These are phyloP conservation scores for Aldrovandia affinis DNA, from an alignment of 2,797 vertebrate species.

Conservation along the genomic window DNA sequence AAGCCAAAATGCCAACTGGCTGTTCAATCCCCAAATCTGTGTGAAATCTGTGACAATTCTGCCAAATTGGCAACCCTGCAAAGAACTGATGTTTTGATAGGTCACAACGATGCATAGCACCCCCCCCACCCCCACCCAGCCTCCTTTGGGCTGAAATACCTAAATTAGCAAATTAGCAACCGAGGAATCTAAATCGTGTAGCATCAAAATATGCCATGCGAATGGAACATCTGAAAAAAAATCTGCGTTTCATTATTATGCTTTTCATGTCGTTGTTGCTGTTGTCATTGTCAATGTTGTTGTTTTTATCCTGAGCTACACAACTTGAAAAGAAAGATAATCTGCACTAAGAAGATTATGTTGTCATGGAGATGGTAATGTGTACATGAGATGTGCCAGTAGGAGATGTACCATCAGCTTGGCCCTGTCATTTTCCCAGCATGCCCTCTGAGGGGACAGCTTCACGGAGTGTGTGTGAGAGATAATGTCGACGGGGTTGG, in stretches of 20 bases:
- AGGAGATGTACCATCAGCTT: not conserved
- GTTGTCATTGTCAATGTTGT: not conserved
- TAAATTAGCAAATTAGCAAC: not conserved
- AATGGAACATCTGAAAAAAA: not conserved
- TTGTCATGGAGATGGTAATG: constrained; percentile 5
- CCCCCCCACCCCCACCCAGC: not conserved
- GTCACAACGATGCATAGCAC: not conserved
- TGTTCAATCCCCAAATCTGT: not conserved
- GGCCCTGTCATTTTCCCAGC: constrained; percentile 16
- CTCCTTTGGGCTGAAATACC: not conserved
- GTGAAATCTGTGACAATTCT: not conserved
- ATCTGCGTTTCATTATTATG: not conserved
- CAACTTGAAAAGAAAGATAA: constrained; percentile 15
- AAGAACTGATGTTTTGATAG: too few relatives aligned
- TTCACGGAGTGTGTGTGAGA: not conserved
- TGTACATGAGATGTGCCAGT: not conserved
- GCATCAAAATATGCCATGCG: not conserved
- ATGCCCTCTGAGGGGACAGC: constrained; percentile 8
- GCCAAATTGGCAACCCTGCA: not conserved
- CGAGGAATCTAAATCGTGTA: not conserved
- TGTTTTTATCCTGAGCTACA: constrained; percentile 1
- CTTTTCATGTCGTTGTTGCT: not conserved
- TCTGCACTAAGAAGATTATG: constrained; percentile 15
- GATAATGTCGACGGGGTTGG: not conserved
- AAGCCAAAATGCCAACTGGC: not conserved